Evolutionary conservation across 2,797 vertebrate genomes (phyloP), one percentile per base, ranked within the genome.

Genomic region (Gambelia wislizenii): DNA sequence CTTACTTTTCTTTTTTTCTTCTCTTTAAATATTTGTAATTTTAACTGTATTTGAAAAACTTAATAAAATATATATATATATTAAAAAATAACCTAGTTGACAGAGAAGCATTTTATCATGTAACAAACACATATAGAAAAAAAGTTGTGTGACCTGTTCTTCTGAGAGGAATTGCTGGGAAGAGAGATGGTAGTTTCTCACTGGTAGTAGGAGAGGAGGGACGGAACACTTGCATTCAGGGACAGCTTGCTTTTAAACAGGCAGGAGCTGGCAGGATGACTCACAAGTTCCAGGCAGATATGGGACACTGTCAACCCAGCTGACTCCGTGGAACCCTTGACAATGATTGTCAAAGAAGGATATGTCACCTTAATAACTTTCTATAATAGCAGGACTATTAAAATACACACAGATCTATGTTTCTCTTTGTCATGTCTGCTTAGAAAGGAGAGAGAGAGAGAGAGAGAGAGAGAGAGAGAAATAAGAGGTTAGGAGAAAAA

Each of bases 221-320:
- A 59, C 83, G 64, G 85, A 14, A 52, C 67, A 30, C 87, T 67
- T 54, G 0, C 30, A 33, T 92, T 93, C 93, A 94, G 94, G 92
- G 93, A 52, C 91, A 91, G 77, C 82, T 81, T 90, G 39, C 36
- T 89, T 91, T 85, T 76, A 80, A 86, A 54, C 36, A 93, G 70
- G 85, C 80, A 94, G 33, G 47, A 91, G 25, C 69, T 92, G 91
- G 87, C 88, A 93, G 56, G 88, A 89, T 93, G 92, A 90, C 72
- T 93, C 87, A 92, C 81, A 92, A 93, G 94, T 93, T 90, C 77
- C 0, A 4, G 20, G 76, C 39, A 12, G 89, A 85, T 90, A 82
- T 90, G 87, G 14, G 27, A 90, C 84, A 10, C 69, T 94, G 86
- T 93, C 91, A 92, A 87, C 54, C 36, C 81, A 85, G 36, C 89